phyloP scores from a whole-genome alignment of 2,888 invertebrate genomes.

The Andrena camellia region DNA sequence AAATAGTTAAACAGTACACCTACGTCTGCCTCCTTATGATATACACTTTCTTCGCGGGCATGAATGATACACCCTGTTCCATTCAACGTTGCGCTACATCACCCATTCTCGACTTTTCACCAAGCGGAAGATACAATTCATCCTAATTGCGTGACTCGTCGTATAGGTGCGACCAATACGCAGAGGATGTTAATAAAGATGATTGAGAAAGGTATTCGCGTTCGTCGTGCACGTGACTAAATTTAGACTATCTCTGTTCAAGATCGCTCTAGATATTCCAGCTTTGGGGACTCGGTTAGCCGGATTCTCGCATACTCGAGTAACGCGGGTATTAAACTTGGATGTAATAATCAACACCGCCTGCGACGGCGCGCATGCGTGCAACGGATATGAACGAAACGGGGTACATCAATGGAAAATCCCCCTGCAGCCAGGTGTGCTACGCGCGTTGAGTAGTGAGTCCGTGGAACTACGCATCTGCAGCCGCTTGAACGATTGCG shows the following conservation, averaged over 20 bases:
- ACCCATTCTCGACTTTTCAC: background rate
- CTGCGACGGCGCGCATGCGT: conserved; percentile 9
- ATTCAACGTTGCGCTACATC: background rate
- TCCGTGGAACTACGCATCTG: background rate
- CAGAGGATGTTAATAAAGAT: conserved; percentile 17
- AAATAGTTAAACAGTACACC: conserved; percentile 7
- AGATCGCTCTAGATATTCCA: background rate
- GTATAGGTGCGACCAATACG: background rate
- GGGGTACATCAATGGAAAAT: conserved; percentile 25
- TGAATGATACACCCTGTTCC: background rate
- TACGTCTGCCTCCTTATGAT: background rate
- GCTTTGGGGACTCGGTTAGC: background rate
- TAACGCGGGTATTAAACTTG: background rate
- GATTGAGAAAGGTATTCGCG: conserved; percentile 2
- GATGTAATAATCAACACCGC: background rate
- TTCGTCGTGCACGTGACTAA: background rate
- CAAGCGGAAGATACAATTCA: background rate
- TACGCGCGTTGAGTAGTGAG: background rate
- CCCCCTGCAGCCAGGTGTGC: conserved; percentile 1
- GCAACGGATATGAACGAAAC: conserved; percentile 34
- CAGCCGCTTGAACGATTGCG: background rate
- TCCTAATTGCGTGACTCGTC: background rate
- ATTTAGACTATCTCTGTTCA: background rate
- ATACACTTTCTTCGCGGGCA: background rate
- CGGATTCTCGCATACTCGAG: background rate